phyloP scores from a whole-genome alignment of 2,797 vertebrate genomes.

The Premnoplex brunnescens region DNA sequence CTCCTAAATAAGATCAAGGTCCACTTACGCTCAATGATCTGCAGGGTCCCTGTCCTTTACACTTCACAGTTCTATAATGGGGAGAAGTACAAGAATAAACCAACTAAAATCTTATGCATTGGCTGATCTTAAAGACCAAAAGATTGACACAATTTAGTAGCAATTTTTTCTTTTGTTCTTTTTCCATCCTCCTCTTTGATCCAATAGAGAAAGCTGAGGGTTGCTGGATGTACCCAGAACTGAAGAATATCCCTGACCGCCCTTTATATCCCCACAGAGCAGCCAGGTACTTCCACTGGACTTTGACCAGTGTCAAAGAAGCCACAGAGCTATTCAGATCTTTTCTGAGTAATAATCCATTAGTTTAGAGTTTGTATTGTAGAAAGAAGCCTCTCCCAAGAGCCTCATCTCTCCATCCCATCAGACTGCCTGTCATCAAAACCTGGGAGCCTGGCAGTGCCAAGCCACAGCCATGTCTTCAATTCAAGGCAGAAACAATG shows the following conservation, averaged over 20 bases:
- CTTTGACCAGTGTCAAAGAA: neutral
- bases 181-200: neutral
- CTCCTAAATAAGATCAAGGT: neutral
- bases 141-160: neutral
- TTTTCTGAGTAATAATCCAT: neutral
- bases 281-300: neutral
- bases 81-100: neutral
- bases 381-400: neutral
- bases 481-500: neutral
- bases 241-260: neutral
- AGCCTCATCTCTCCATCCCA: neutral
- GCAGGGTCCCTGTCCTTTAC: neutral
- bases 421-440: neutral
- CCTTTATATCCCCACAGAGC: neutral
- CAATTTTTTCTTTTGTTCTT: neutral
- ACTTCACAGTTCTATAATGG: neutral
- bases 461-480: neutral
- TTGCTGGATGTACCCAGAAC: neutral
- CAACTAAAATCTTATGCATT: neutral
- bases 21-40: neutral
- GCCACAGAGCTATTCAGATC: neutral
- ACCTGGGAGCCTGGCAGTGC: neutral
- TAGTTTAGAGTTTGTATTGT: neutral
- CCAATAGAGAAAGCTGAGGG: neutral
- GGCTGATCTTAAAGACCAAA: neutral